These are phyloP conservation scores for Columbina picui DNA, from an alignment of 2,113 vertebrate species.

Conservation along the genomic window DNA sequence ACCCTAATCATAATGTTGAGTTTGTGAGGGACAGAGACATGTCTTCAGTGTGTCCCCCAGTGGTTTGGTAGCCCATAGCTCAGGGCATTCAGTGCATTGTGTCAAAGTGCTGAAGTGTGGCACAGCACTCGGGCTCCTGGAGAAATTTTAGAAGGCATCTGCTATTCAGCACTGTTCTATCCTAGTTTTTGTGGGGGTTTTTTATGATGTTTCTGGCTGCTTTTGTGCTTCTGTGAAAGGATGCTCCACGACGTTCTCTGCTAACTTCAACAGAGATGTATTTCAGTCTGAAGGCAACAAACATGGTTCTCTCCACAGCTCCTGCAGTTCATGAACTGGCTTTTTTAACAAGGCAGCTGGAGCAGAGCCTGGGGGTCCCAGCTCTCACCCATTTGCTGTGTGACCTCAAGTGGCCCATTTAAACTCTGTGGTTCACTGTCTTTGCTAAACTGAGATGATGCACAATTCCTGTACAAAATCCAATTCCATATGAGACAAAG, in stretches of 20 bases:
- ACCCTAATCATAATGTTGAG: rapidly evolving
- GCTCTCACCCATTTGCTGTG: neutral
- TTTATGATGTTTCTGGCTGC: neutral
- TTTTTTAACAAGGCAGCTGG: neutral
- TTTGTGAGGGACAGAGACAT: rapidly evolving
- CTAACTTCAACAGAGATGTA: neutral
- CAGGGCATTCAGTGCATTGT: neutral
- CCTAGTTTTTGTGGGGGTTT: too few species aligned
- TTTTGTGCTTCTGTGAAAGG: neutral
- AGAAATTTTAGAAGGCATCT: neutral
- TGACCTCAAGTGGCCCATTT: neutral
- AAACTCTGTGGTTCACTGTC: neutral
- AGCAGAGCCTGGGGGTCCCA: neutral
- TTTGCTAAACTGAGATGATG: neutral
- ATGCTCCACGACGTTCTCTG: neutral
- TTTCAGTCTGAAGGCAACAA: neutral
- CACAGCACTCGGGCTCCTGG: neutral
- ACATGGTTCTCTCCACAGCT: neutral
- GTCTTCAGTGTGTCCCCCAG: rapidly evolving
- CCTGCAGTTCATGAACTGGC: neutral
- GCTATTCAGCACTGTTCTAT: neutral
- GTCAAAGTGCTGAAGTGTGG: neutral
- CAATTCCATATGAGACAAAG: neutral
- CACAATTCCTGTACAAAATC: neutral
- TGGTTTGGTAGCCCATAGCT: neutral